These are phyloP conservation scores for Coboldia fuscipes DNA, from an alignment of 1,140 invertebrate species.

Conservation along the genomic window DNA sequence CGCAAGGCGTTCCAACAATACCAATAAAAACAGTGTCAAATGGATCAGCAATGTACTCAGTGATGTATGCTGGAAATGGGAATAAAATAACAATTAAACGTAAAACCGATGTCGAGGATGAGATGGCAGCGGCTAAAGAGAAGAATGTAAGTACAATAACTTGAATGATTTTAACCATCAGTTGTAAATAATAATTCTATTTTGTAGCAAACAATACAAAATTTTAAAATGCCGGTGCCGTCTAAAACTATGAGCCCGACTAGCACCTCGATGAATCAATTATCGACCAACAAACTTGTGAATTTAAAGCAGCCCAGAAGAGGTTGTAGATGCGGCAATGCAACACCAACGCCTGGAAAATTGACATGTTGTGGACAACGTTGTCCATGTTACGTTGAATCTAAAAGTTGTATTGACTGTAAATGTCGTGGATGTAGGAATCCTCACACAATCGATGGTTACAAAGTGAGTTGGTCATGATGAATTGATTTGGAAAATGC, in stretches of 20 bases:
- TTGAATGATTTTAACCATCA: background rate
- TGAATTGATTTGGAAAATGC: background rate
- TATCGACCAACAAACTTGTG: constrained; percentile 8
- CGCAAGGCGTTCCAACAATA: background rate
- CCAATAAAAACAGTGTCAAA: constrained; percentile 9
- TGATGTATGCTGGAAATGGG: constrained; percentile 52
- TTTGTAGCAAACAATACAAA: background rate
- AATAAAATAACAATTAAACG: constrained; percentile 67
- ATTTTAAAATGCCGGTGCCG: constrained; percentile 1
- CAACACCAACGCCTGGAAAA: constrained; percentile 66
- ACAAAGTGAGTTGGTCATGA: constrained; percentile 31
- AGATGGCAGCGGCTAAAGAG: background rate
- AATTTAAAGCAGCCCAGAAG: constrained; percentile 16
- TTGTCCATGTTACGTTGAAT: constrained; percentile 80
- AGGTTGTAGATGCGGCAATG: constrained; percentile 80
- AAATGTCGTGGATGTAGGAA: constrained; percentile 80
- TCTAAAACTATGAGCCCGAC: background rate
- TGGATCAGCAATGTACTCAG: constrained; percentile 50
- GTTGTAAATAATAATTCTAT: background rate
- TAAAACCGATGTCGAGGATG: constrained; percentile 34
- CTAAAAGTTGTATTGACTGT: constrained; percentile 67
- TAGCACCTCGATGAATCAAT: constrained; percentile 8
- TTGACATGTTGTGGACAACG: constrained; percentile 80
- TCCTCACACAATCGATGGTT: constrained; percentile 57
- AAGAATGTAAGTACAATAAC: background rate